Evolutionary conservation across 2,888 invertebrate species (phyloP), one percentile per base, ranked within the genome.

Genomic region (Dynastes tityus): DNA sequence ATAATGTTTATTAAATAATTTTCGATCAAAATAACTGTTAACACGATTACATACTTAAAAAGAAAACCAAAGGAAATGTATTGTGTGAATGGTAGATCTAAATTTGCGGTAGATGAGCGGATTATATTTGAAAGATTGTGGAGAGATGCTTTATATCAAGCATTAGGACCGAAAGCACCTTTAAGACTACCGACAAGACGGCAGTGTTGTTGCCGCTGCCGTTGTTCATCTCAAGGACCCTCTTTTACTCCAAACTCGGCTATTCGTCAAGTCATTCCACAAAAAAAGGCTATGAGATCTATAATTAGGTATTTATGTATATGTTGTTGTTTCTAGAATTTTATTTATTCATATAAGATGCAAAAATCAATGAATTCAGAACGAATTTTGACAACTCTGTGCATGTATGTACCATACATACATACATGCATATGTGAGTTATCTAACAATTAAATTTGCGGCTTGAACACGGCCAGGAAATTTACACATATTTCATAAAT

Each of bases 81-180:
- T 86, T 89, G 89, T 82, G 89, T 89, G 87, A 90, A 87, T 85
- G 85, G 88, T 61, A 88, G 75, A n/a, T 65, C 67, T 58, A 78
- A 78, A 67, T 78, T 78, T n/a, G 76, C 89, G n/a, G 88, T 89
- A 29, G 92, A 92, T 84, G 92, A 93, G 83, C 90, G 93, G 80
- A 90, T 92, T 53, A 92, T 94, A 77, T 94, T 95, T 87, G 94
- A 94, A 84, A 90, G 94, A 27, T 89, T 94, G 74, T 94, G 94
- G 94, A 91, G 93, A 63, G 94, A 94, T 77, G 88, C 89, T 2
- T 82, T 89, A 45, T 87, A 87, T 81, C 89, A 89, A 82, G 88
- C 89, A 13, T 82, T 89, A 64, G 88, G 87, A 16, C 83, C 84
- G 16, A 85, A 85, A 64, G 82, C 82, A 55, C 81, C 78, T 9